Evolutionary conservation across 2,888 invertebrate genomes (phyloP), one percentile per base, ranked within the genome.

Genomic region (Mongoloraphidia duomilia): DNA sequence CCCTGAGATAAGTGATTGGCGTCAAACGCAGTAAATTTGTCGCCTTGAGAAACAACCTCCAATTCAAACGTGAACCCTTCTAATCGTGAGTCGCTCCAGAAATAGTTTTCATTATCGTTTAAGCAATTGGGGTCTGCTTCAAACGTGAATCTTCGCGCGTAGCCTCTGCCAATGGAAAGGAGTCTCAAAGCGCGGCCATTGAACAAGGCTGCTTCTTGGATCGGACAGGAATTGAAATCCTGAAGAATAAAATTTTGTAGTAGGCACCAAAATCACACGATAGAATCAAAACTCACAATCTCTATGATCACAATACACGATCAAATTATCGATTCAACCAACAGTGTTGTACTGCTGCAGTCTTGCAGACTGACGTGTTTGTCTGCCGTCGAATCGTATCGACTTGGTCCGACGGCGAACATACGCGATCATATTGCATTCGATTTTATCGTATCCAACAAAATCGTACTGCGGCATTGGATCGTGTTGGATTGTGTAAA

Each of bases 11-110:
- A 76, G 57, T 76, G 76, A 58, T 79, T 79, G 34, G 76, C 73
- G 62, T 82, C 80, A 57, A 77, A 79, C 49, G 84, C 75, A n/a
- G 80, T 80, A 59, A 83, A 84, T 61, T 80, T 80, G 57, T 84
- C 81, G 13, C 82, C 82, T 49, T 76, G 68, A 11, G 78, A 76
- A 8, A 84, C 72, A 1, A 80, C 76, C 60, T 80, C 79, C 52
- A 81, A 67, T 62, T 81, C 80, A 64, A 86, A 84, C 35, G 78
- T 80, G 62, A 78, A 85, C 45, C 86, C 86, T 63, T 79, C 79
- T 2, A 79, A 77, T 53, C 76, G 70, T 36, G 82, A 84, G 67
- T 86, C 86, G 26, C 82, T 80, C 82, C 84, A 86, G 70, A 86
- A 85, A 65, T 80, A 84, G 61, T 82, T 81, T 44, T 73, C 71